Conservation (phyloP, 2,797 vertebrate species). For the Sternarchorhynchus goeldii region DNA sequence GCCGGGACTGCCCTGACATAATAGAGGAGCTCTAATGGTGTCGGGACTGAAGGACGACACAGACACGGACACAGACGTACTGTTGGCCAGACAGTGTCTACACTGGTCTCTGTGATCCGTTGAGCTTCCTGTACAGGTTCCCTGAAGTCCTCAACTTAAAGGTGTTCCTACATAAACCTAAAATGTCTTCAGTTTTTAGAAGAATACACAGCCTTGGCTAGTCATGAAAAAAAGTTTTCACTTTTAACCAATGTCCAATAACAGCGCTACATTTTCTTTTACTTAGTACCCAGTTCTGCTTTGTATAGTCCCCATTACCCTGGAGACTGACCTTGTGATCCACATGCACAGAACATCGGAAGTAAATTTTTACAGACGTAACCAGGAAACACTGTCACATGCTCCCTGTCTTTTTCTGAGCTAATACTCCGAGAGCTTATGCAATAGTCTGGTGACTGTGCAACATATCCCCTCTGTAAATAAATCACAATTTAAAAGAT, state of each 20-base stretch:
- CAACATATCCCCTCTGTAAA: constrained; percentile 71
- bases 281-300: constrained; percentile 57
- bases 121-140: not conserved
- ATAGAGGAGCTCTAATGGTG: constrained; percentile 4
- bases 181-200: not conserved
- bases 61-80: not conserved
- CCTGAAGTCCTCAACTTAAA: not conserved
- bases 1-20: constrained; percentile 15
- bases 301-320: constrained; percentile 49
- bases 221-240: constrained; percentile 3
- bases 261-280: not conserved
- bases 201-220: not conserved
- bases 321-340: constrained; percentile 58
- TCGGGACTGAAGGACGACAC: constrained; percentile 14
- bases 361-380: constrained; percentile 45
- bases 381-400: constrained; percentile 70
- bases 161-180: not conserved
- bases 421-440: constrained; percentile 60
- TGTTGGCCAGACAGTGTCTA: not conserved
- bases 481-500: constrained; percentile 50
- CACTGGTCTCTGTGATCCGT: not conserved
- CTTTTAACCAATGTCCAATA: constrained; percentile 17
- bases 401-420: constrained; percentile 61
- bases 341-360: constrained; percentile 34
- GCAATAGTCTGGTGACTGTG: constrained; percentile 64